Percentiles rank a stretch among this genome's conserved stretches.
phyloP scores from a whole-genome alignment of 2,888 invertebrate genomes.

The Linnaemya tessellans region DNA sequence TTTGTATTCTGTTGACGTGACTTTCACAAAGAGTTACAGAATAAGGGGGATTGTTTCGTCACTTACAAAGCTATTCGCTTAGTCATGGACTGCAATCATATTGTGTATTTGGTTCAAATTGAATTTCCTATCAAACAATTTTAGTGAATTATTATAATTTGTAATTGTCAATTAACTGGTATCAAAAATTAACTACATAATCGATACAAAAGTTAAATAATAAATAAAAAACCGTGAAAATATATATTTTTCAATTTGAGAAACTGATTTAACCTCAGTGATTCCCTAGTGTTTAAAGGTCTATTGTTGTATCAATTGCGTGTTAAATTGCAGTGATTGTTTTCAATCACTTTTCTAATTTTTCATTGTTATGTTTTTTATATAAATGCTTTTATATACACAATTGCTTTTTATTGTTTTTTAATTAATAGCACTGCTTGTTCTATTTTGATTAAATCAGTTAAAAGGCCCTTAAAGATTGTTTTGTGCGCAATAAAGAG shows the following conservation, averaged over 20 bases:
- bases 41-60: no score
- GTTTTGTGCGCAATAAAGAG: slow-evolving; percentile 3
- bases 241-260: background rate
- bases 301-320: slow-evolving; percentile 24
- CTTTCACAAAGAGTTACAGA: no score
- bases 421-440: slow-evolving; percentile 29
- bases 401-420: slow-evolving; percentile 51
- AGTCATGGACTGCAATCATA: background rate
- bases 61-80: no score
- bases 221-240: background rate
- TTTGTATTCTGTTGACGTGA: no score
- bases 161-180: slow-evolving; percentile 44
- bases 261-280: slow-evolving; percentile 30
- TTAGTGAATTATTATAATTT: slow-evolving; percentile 64
- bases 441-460: slow-evolving; percentile 48
- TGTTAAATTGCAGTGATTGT: slow-evolving; percentile 28
- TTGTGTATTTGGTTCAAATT: slow-evolving; percentile 13
- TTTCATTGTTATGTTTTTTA: slow-evolving; percentile 10
- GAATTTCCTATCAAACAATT: slow-evolving; percentile 40
- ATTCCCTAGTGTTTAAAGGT: background rate
- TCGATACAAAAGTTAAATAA: no score
- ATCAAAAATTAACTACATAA: background rate
- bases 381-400: background rate
- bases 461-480: slow-evolving; percentile 35
- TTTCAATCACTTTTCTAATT: slow-evolving; percentile 13